A percentile compares a stretch with the other conserved stretches of the same genome.
Evolutionary conservation across 2,797 vertebrate genomes (phyloP).

Genomic region (Anisognathus igniventris): DNA sequence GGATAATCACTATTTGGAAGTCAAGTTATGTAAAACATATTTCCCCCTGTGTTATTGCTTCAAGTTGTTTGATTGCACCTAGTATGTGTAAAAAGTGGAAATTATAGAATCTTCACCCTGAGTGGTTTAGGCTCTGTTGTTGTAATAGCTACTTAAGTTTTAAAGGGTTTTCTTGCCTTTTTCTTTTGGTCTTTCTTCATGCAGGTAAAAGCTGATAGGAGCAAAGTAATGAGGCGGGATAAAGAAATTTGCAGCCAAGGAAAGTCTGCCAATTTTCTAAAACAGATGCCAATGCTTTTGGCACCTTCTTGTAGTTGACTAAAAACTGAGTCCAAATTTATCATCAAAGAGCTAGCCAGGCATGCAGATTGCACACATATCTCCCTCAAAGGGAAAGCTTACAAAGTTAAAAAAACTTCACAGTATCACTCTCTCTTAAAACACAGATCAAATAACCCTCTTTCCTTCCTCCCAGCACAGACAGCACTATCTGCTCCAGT

Average conservation of each 20-base stretch:
- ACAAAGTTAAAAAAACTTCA: constrained; percentile 57
- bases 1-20: constrained; percentile 64
- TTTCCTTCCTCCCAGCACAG: constrained; percentile 35
- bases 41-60: constrained; percentile 62
- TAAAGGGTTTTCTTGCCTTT: constrained; percentile 56
- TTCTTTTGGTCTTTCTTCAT: constrained; percentile 61
- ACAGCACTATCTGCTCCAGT: neutral
- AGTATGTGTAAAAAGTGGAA: constrained; percentile 27
- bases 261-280: constrained; percentile 34
- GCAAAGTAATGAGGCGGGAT: constrained; percentile 21
- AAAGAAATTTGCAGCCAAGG: constrained; percentile 40
- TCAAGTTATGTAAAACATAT: constrained; percentile 67
- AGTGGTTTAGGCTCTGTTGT: constrained; percentile 46
- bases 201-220: constrained; percentile 55
- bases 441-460: constrained; percentile 43
- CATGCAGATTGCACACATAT: constrained; percentile 51
- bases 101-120: constrained; percentile 63
- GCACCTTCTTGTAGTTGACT: constrained; percentile 38
- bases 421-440: constrained; percentile 33
- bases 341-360: constrained; percentile 56
- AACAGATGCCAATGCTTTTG: constrained; percentile 30
- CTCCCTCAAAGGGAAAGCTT: constrained; percentile 64
- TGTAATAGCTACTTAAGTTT: constrained; percentile 52
- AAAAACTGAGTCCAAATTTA: constrained; percentile 34
- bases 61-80: constrained; percentile 57